Conservation (phyloP, 2,888 invertebrate genomes). For the Thymelicus sylvestris region DNA sequence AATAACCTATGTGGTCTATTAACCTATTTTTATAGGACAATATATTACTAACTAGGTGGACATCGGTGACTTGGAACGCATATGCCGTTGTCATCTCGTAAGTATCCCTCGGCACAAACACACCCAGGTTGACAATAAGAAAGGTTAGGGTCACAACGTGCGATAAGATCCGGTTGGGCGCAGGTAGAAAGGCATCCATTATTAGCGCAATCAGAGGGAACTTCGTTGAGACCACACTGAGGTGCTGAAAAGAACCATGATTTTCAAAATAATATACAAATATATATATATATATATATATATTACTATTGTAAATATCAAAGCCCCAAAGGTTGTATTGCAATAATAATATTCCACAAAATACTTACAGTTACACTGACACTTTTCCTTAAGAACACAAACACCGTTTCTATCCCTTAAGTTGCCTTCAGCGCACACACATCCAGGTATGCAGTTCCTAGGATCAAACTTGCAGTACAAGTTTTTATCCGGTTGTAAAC, state of each 20-base stretch:
- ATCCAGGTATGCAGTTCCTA: background rate
- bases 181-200: background rate
- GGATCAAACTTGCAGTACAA: background rate
- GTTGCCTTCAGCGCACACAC: background rate
- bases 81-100: background rate
- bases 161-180: background rate
- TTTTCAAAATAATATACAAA: too few relatives aligned
- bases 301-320: too few relatives aligned
- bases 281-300: too few relatives aligned
- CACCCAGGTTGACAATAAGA: conserved; percentile 1
- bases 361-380: too few relatives aligned
- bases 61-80: background rate
- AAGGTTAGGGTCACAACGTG: background rate
- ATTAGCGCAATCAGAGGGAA: conserved; percentile 1
- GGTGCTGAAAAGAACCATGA: background rate
- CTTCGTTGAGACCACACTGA: conserved; percentile 1
- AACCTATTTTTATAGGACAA: too few relatives aligned
- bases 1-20: too few relatives aligned
- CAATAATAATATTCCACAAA: too few relatives aligned
- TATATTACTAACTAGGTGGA: background rate
- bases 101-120: background rate
- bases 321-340: too few relatives aligned
- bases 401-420: background rate
- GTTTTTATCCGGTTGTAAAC: background rate
- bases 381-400: too few relatives aligned